A percentile compares a stretch with the other conserved stretches of the same genome.
These are phyloP conservation scores for Scatophagus argus DNA, from an alignment of 2,113 vertebrate species.

Conservation along the genomic window DNA sequence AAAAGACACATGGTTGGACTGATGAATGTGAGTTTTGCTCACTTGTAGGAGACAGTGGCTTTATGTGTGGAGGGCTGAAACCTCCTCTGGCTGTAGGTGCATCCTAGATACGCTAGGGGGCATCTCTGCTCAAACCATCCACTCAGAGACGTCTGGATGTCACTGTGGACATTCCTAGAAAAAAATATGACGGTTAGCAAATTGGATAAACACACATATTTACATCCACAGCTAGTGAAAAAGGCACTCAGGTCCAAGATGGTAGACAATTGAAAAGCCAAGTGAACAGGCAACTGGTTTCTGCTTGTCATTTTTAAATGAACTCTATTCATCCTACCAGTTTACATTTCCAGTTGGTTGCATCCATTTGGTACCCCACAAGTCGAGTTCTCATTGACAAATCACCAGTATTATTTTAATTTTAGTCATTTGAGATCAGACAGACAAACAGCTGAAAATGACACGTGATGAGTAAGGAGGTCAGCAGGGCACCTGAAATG, in stretches of 20 bases:
- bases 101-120: conserved; percentile 94
- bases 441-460: neutral
- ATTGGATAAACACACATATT: neutral
- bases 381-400: no score
- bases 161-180: conserved; percentile 89
- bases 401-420: neutral
- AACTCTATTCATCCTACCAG: neutral
- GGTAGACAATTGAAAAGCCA: neutral
- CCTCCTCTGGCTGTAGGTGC: conserved; percentile 90
- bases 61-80: conserved; percentile 88
- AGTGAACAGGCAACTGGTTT: neutral
- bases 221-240: neutral
- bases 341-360: neutral
- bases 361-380: neutral
- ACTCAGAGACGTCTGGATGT: conserved; percentile 90
- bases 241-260: neutral
- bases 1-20: neutral
- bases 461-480: neutral
- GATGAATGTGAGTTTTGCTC: conserved; percentile 15
- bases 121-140: conserved; percentile 98
- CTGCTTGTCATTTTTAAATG: neutral
- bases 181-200: neutral
- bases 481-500: conserved; percentile 85
- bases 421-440: neutral
- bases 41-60: conserved; percentile 88